A percentile compares a stretch with the other conserved stretches of the same genome.
Evolutionary conservation across 1,140 invertebrate species (phyloP).

Genomic region (Musca domestica): DNA sequence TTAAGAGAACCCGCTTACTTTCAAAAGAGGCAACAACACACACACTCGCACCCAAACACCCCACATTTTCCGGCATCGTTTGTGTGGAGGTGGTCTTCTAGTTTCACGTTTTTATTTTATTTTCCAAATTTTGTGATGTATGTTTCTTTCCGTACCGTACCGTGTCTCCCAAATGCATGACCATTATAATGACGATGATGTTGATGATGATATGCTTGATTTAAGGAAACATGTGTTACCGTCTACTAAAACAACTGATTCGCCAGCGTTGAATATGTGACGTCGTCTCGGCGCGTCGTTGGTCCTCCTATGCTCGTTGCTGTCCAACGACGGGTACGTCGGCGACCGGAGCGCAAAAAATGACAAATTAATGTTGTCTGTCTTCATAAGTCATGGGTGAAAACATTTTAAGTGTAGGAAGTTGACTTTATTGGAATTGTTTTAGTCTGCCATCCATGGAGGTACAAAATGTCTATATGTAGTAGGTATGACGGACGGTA

Average conservation of each 20-base stretch:
- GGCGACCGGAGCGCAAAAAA: background rate
- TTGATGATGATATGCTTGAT: conserved; percentile 19
- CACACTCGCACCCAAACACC: background rate
- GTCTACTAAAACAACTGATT: too few species aligned
- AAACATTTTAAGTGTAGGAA: conserved; percentile 21
- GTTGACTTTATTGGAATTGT: background rate
- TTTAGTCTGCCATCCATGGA: too few species aligned
- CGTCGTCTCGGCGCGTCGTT: too few species aligned
- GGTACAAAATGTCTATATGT: too few species aligned
- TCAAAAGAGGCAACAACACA: background rate
- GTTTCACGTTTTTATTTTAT: background rate
- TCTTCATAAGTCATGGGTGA: conserved; percentile 20
- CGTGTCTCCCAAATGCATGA: background rate
- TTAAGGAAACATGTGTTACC: conserved; percentile 19
- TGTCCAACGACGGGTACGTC: background rate
- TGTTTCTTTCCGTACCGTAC: background rate
- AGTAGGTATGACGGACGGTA: too few species aligned
- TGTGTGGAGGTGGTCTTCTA: conserved; percentile 10
- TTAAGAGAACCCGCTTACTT: too few species aligned
- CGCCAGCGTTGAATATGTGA: too few species aligned
- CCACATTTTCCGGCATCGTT: background rate
- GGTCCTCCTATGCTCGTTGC: too few species aligned
- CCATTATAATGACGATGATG: conserved; percentile 1
- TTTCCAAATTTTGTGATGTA: background rate
- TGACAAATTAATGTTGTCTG: conserved; percentile 22